A percentile compares a stretch with the other conserved stretches of the same genome.
These are phyloP conservation scores for Zaprionus inermis DNA, from an alignment of 1,140 invertebrate species.

Conservation along the genomic window DNA sequence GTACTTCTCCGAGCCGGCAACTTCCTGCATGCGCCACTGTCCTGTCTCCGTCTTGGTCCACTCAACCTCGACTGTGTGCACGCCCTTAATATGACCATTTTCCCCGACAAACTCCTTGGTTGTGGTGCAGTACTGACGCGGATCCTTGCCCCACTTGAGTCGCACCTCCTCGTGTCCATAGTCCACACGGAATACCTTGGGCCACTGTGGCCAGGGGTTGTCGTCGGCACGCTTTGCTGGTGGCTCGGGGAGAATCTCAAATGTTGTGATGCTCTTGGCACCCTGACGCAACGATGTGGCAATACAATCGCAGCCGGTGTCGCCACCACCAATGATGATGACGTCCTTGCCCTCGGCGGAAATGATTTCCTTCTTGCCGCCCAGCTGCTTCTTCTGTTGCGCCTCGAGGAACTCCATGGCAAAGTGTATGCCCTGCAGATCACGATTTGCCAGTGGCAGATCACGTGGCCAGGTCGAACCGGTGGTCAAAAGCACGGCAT, in stretches of 20 bases:
- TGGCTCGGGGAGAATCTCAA: conserved; percentile 98
- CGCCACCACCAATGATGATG: conserved; percentile 98
- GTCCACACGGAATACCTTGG: conserved; percentile 97
- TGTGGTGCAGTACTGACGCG: conserved; percentile 95
- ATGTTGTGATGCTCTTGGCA: conserved; percentile 97
- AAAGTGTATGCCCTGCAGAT: conserved; percentile 95
- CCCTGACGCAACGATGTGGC: conserved; percentile 98
- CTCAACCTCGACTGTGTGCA: conserved; percentile 95
- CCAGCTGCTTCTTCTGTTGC: conserved; percentile 98
- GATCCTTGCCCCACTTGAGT: conserved; percentile 96
- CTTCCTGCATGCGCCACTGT: conserved; percentile 97
- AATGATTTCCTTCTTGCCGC: conserved; percentile 86
- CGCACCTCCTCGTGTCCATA: conserved; percentile 99
- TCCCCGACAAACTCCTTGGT: conserved; percentile 98
- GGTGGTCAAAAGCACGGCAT: conserved; percentile 95
- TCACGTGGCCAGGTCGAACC: conserved; percentile 99
- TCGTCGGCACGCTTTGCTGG: conserved; percentile 90
- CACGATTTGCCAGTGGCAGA: conserved; percentile 92
- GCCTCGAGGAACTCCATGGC: conserved; percentile 99
- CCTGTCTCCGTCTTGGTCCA: conserved; percentile 97
- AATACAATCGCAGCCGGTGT: conserved; percentile 99
- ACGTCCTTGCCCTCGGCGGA: conserved; percentile 97
- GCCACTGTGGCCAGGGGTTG: conserved; percentile 99
- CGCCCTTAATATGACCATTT: conserved; percentile 94
- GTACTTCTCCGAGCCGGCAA: conserved; percentile 92